Percentiles rank a stretch among this genome's conserved stretches.
These are phyloP conservation scores for Seriola dumerili DNA, from an alignment of 2,113 vertebrate genomes.

Conservation along the genomic window DNA sequence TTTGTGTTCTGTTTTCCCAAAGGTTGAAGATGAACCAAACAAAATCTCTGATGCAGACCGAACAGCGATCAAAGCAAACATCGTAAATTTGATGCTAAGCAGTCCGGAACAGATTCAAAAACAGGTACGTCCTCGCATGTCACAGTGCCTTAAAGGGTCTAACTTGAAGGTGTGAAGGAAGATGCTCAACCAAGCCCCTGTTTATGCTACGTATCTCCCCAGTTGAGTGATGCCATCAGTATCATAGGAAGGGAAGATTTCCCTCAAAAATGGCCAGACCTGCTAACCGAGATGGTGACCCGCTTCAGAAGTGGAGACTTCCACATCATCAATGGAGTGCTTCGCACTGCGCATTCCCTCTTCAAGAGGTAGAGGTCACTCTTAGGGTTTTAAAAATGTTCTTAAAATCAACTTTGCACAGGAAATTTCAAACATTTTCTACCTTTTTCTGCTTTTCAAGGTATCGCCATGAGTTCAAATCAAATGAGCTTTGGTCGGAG, in stretches of 20 bases:
- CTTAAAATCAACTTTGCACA: neutral
- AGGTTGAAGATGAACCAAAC: conserved; percentile 98
- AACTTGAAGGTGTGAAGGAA: neutral
- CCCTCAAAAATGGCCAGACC: conserved; percentile 97
- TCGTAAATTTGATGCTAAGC: conserved; percentile 98
- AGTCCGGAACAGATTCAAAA: conserved; percentile 99
- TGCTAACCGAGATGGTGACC: conserved; percentile 97
- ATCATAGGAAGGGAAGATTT: conserved; percentile 98
- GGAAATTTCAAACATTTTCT: neutral
- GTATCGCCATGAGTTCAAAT: conserved; percentile 99
- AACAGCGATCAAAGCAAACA: conserved; percentile 96
- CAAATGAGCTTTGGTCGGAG: conserved; percentile 97
- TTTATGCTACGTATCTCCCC: conserved; percentile 3
- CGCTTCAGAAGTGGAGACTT: conserved; percentile 98
- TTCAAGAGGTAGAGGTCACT: conserved; percentile 91
- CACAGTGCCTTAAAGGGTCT: neutral
- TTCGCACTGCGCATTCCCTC: conserved; percentile 96
- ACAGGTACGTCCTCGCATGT: conserved; percentile 86
- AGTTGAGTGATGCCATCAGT: conserved; percentile 99
- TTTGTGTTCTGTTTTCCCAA: conserved; percentile 37
- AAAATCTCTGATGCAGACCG: conserved; percentile 96
- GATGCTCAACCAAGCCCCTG: neutral
- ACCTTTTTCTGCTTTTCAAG: conserved; percentile 76
- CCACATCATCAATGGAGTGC: conserved; percentile 97
- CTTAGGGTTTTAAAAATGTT: neutral